phyloP scores from a whole-genome alignment of 2,113 vertebrate species.

The Murina feae region DNA sequence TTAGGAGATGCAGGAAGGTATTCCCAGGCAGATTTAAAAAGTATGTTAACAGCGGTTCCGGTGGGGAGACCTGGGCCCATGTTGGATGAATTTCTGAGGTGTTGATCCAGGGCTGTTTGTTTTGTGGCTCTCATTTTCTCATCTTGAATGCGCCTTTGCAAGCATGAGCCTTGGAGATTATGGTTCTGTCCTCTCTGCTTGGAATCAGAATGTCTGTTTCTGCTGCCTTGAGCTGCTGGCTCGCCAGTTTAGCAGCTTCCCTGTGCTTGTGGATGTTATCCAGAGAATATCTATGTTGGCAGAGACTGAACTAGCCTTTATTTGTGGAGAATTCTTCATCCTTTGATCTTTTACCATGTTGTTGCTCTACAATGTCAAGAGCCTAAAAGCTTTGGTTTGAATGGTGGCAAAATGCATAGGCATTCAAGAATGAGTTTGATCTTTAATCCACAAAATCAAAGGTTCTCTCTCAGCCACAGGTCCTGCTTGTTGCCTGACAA shows the following conservation, averaged over 20 bases:
- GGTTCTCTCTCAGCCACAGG: slow-evolving; percentile 3
- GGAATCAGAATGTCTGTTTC: background rate
- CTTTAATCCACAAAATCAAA: slow-evolving; percentile 68
- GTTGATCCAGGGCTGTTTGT: slow-evolving; percentile 15
- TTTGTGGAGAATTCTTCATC: slow-evolving; percentile 19
- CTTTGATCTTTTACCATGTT: slow-evolving; percentile 55
- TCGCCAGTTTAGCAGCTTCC: background rate
- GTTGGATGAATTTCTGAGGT: background rate
- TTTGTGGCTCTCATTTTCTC: background rate
- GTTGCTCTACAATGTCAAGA: slow-evolving; percentile 46
- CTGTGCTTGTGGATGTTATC: background rate
- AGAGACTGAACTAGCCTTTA: background rate
- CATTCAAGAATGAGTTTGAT: slow-evolving; percentile 46
- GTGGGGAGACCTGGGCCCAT: background rate
- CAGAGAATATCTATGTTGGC: background rate
- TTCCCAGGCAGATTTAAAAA: background rate
- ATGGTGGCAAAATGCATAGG: slow-evolving; percentile 48
- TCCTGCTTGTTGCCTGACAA: slow-evolving; percentile 48
- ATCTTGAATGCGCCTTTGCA: background rate
- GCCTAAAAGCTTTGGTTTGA: slow-evolving; percentile 62
- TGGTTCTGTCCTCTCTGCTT: background rate
- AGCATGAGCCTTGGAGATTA: background rate
- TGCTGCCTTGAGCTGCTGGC: background rate
- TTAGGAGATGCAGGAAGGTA: slow-evolving; percentile 5
- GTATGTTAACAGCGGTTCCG: background rate